These are phyloP conservation scores for Glomeris marginata DNA, from an alignment of 2,888 invertebrate species.

Conservation along the genomic window DNA sequence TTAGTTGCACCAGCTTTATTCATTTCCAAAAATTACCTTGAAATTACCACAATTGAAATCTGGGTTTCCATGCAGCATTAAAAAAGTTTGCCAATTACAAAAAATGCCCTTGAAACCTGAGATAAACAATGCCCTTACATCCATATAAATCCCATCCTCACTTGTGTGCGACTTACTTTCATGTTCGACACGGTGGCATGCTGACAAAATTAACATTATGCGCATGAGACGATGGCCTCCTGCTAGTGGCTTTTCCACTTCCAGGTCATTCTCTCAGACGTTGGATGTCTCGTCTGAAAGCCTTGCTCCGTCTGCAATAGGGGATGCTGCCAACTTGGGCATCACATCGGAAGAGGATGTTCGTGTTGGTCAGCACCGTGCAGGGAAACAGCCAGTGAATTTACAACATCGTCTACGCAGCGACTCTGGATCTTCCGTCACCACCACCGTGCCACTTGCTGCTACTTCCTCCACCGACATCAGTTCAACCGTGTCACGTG, in stretches of 20 bases:
- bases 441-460: too few species aligned
- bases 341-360: too few species aligned
- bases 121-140: neutral
- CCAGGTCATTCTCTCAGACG: conserved; percentile 5
- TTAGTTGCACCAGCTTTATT: too few species aligned
- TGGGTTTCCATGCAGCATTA: neutral
- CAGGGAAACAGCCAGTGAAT: too few species aligned
- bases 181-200: too few species aligned
- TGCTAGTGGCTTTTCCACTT: neutral
- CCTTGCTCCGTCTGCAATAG: conserved; percentile 8
- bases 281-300: conserved; percentile 13
- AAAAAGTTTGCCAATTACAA: neutral
- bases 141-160: too few species aligned
- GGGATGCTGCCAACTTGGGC: neutral
- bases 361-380: too few species aligned
- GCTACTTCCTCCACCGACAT: neutral
- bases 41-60: too few species aligned
- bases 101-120: neutral
- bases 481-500: neutral
- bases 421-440: neutral
- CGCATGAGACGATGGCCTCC: neutral
- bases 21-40: too few species aligned
- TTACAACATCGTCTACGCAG: neutral
- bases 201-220: too few species aligned
- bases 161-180: too few species aligned